phyloP scores from a whole-genome alignment of 2,113 vertebrate genomes.

The Lasiurus cinereus region DNA sequence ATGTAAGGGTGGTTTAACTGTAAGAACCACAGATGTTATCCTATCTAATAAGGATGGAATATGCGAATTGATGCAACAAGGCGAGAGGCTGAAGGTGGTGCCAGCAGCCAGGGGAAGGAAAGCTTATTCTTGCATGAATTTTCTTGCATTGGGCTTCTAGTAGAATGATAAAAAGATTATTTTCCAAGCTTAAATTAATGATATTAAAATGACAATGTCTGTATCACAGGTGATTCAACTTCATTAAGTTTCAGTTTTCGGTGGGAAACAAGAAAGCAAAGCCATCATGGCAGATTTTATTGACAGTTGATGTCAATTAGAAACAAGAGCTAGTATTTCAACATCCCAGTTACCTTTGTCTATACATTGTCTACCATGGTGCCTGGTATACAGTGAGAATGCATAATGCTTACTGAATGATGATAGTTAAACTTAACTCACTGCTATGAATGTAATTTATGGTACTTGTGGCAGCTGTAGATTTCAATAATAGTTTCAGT shows the following conservation, averaged over 20 bases:
- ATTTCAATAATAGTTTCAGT: slow-evolving; percentile 9
- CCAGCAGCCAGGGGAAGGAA: no score
- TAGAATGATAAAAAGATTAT: slow-evolving; percentile 22
- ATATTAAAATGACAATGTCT: slow-evolving; percentile 53
- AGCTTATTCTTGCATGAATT: no score
- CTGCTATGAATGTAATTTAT: slow-evolving; percentile 31
- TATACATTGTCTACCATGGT: background rate
- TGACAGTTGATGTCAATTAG: background rate
- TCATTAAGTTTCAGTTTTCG: slow-evolving; percentile 54
- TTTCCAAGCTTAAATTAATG: slow-evolving; percentile 52
- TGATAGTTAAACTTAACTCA: background rate
- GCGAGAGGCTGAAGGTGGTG: no score
- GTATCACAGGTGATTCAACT: background rate
- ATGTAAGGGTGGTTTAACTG: background rate
- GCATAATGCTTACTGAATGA: background rate
- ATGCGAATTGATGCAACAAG: no score
- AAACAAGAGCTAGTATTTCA: background rate
- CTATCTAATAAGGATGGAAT: no score
- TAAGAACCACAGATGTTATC: background rate
- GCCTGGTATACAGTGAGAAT: background rate
- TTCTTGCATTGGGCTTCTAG: no score
- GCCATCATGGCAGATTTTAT: slow-evolving; percentile 19
- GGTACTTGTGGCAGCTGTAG: background rate
- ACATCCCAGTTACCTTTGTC: slow-evolving; percentile 36
- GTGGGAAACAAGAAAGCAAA: slow-evolving; percentile 31